These are phyloP conservation scores for Crenuchus spilurus DNA, from an alignment of 2,797 vertebrate species.

Conservation along the genomic window DNA sequence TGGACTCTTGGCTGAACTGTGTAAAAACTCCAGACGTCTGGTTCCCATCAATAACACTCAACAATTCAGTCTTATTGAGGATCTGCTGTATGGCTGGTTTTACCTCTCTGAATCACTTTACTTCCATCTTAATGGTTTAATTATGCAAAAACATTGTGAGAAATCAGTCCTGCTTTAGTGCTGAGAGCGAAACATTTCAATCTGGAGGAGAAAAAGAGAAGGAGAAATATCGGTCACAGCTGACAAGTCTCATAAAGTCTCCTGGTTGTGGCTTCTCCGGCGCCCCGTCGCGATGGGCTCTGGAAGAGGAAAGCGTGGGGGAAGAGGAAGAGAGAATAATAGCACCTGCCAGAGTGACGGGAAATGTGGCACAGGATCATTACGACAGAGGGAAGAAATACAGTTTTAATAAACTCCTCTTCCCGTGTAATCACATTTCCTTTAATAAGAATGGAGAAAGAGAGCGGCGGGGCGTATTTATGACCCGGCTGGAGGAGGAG, in stretches of 20 bases:
- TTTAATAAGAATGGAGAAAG: conserved; percentile 62
- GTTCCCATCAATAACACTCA: too few species aligned
- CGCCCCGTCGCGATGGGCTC: neutral
- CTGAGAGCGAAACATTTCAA: neutral
- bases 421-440: conserved; percentile 65
- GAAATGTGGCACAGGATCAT: conserved; percentile 36
- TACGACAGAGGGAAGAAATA: conserved; percentile 59
- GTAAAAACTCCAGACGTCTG: too few species aligned
- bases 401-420: conserved; percentile 69
- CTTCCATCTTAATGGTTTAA: too few species aligned
- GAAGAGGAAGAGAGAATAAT: conserved; percentile 48
- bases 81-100: too few species aligned
- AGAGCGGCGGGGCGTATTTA: conserved; percentile 34
- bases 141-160: too few species aligned
- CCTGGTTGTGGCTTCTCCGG: conserved; percentile 4
- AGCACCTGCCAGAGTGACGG: conserved; percentile 39
- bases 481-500: conserved; percentile 41
- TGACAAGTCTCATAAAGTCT: conserved; percentile 26
- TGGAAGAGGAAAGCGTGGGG: neutral
- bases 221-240: conserved; percentile 19
- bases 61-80: too few species aligned
- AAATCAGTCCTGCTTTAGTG: too few species aligned
- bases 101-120: too few species aligned
- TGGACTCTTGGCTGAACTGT: too few species aligned
- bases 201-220: neutral